Percentiles rank a stretch among this genome's conserved stretches.
Evolutionary conservation across 2,888 invertebrate genomes (phyloP).

Genomic region (Cerceris ruficornis): DNA sequence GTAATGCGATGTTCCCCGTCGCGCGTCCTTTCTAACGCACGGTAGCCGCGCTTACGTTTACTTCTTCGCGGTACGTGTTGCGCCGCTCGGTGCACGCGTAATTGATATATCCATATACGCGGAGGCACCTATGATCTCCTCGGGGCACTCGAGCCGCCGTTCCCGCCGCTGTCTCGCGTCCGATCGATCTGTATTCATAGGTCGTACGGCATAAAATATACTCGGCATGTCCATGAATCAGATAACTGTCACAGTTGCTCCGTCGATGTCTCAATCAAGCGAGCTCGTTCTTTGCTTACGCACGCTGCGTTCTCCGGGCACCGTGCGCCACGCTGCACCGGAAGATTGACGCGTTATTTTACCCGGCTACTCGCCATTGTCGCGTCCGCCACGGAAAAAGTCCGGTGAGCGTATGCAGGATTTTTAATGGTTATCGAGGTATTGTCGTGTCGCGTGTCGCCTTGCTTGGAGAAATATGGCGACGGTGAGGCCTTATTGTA

Average conservation of each 20-base stretch:
- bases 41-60: conserved; percentile 25
- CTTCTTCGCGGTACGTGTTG: conserved; percentile 57
- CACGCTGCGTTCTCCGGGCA: conserved; percentile 41
- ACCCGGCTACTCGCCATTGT: too few species aligned
- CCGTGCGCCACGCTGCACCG: neutral
- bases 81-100: conserved; percentile 54
- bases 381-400: too few species aligned
- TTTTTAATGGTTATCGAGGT: too few species aligned
- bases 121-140: conserved; percentile 74
- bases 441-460: too few species aligned
- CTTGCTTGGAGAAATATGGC: too few species aligned
- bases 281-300: conserved; percentile 58
- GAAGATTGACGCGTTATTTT: neutral
- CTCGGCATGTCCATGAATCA: conserved; percentile 82
- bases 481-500: too few species aligned
- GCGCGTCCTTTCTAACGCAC: conserved; percentile 24
- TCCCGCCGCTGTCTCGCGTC: conserved; percentile 58
- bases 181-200: conserved; percentile 82
- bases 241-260: conserved; percentile 81
- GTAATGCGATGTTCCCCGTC: conserved; percentile 57
- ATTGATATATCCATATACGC: conserved; percentile 72
- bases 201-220: conserved; percentile 82
- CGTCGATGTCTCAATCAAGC: conserved; percentile 80
- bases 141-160: conserved; percentile 59
- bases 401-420: too few species aligned